Evolutionary conservation across 1,140 invertebrate species (phyloP).

Genomic region (Paramacrobiotus metropolitanus): DNA sequence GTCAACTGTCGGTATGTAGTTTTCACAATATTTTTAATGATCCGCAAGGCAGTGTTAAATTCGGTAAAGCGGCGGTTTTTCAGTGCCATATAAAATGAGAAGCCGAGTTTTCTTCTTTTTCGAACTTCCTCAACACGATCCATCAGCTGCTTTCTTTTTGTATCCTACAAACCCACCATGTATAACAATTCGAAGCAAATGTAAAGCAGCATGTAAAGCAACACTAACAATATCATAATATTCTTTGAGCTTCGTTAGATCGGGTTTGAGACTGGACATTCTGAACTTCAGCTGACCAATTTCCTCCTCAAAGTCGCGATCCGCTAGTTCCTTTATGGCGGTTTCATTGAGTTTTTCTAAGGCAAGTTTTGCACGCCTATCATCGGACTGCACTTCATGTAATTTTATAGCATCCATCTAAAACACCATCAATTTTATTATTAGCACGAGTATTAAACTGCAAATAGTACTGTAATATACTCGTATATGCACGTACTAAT

Average conservation of each 20-base stretch:
- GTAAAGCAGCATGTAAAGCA: not conserved
- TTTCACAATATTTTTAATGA: conserved; percentile 70
- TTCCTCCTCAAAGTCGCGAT: not conserved
- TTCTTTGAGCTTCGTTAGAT: not conserved
- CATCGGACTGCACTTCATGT: not conserved
- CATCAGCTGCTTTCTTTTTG: not conserved
- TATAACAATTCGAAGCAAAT: not conserved
- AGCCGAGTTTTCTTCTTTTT: not conserved
- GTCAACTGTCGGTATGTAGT: conserved; percentile 99
- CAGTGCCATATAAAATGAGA: conserved; percentile 21
- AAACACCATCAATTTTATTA: not conserved
- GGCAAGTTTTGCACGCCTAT: not conserved
- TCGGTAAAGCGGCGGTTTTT: conserved; percentile 44
- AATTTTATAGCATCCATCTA: not conserved
- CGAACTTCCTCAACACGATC: not conserved
- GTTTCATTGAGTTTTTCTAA: not conserved
- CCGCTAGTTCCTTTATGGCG: not conserved
- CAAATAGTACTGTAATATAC: no score
- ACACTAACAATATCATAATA: not conserved
- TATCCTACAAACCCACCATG: not conserved
- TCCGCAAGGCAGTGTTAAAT: conserved; percentile 64
- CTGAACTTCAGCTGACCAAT: not conserved
- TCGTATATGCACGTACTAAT: no score
- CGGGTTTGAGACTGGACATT: not conserved
- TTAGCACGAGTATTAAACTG: no score